Evolutionary conservation across 2,888 invertebrate genomes (phyloP).

Genomic region (Spodoptera picta): DNA sequence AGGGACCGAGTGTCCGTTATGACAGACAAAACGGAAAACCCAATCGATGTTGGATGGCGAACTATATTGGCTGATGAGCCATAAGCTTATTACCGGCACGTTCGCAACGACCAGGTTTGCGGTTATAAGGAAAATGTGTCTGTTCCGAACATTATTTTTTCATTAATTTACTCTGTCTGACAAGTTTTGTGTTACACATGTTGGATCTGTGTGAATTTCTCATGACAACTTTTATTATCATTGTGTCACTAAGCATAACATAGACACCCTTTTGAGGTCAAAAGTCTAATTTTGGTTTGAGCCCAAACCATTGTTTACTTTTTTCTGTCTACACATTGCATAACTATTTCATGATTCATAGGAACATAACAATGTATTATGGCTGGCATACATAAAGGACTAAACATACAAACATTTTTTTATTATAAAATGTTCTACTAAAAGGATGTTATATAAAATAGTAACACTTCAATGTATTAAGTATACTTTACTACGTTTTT

Average conservation of each 20-base stretch:
- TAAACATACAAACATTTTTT: no score
- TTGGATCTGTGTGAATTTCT: conserved; percentile 8
- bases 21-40: conserved; percentile 15
- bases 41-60: conserved; percentile 2
- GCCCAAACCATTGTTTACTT: no score
- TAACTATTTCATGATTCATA: no score
- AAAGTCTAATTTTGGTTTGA: no score
- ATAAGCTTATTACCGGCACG: conserved; percentile 7
- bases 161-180: conserved; percentile 10
- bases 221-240: conserved; percentile 6
- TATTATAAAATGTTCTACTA: no score
- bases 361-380: no score
- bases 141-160: conserved; percentile 15
- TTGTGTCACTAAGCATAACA: not conserved
- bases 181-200: conserved; percentile 12
- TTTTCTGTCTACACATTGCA: no score
- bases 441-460: no score
- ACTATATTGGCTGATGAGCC: conserved; percentile 17
- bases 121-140: conserved; percentile 23
- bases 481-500: not conserved
- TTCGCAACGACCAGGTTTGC: conserved; percentile 15
- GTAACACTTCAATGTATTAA: no score
- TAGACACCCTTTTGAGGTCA: not conserved
- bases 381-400: no score
- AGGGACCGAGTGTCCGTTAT: conserved; percentile 7